Evolutionary conservation across 64 coral and sea anemone genomes (phyloP).

Genomic region (Montipora cactus): DNA sequence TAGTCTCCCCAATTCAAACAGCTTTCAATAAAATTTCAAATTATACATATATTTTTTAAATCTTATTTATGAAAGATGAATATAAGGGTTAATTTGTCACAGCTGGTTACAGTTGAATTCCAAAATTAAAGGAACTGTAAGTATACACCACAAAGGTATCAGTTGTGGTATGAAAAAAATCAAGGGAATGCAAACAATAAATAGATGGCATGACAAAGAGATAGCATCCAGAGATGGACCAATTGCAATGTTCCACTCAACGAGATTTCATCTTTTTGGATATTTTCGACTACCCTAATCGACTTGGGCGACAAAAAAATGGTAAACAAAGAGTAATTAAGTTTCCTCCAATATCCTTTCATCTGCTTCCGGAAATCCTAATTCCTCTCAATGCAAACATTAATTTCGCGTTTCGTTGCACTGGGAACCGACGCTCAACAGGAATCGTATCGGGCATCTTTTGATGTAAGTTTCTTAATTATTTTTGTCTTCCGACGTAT

Average conservation of each 20-base stretch:
- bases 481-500: background rate
- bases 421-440: background rate
- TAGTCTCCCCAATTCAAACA: no score
- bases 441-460: background rate
- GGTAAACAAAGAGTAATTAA: background rate
- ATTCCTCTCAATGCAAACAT: background rate
- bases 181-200: background rate
- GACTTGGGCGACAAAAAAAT: background rate
- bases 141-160: background rate
- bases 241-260: no score
- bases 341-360: background rate
- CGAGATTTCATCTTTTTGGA: background rate
- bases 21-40: no score
- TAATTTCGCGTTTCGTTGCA: background rate
- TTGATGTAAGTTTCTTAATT: background rate
- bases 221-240: no score
- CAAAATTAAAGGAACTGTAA: slow-evolving; percentile 26
- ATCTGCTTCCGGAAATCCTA: background rate
- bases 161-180: background rate
- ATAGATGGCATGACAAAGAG: background rate
- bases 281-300: background rate
- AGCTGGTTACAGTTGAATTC: background rate
- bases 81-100: no score
- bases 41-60: no score
- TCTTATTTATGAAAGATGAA: no score